Percentiles rank a stretch among this genome's conserved stretches.
These are phyloP conservation scores for Piscicola geometra DNA, from an alignment of 2,888 invertebrate species.

Conservation along the genomic window DNA sequence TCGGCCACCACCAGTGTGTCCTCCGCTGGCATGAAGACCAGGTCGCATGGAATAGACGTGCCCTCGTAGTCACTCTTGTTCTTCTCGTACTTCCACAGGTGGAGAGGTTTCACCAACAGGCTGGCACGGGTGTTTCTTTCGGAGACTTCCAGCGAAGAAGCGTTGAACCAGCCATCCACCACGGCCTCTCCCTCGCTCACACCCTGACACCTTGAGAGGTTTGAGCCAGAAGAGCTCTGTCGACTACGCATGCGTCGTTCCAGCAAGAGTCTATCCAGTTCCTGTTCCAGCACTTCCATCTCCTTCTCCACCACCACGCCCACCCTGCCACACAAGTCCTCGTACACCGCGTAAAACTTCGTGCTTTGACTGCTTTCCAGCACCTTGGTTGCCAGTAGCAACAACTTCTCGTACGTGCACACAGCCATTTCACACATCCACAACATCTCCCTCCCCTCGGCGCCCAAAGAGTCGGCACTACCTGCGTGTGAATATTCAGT, in stretches of 20 bases:
- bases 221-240: neutral
- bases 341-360: conserved; percentile 39
- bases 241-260: neutral
- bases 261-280: conserved; percentile 25
- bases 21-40: conserved; percentile 37
- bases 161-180: neutral
- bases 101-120: neutral
- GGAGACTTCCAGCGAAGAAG: neutral
- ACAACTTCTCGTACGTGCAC: conserved; percentile 33
- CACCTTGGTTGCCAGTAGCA: conserved; percentile 36
- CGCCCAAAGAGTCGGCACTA: neutral
- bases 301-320: conserved; percentile 39
- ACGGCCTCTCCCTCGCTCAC: neutral
- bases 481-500: too few relatives aligned
- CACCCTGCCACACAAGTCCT: conserved; percentile 35
- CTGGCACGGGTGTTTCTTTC: neutral
- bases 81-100: conserved; percentile 42
- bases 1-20: conserved; percentile 41
- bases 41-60: conserved; percentile 42
- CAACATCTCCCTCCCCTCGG: neutral
- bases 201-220: neutral
- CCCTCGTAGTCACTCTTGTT: conserved; percentile 40
- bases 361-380: conserved; percentile 40
- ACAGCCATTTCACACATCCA: neutral
- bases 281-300: conserved; percentile 35